These are phyloP conservation scores for Lysiphlebus fabarum DNA, from an alignment of 1,140 invertebrate genomes.

Conservation along the genomic window DNA sequence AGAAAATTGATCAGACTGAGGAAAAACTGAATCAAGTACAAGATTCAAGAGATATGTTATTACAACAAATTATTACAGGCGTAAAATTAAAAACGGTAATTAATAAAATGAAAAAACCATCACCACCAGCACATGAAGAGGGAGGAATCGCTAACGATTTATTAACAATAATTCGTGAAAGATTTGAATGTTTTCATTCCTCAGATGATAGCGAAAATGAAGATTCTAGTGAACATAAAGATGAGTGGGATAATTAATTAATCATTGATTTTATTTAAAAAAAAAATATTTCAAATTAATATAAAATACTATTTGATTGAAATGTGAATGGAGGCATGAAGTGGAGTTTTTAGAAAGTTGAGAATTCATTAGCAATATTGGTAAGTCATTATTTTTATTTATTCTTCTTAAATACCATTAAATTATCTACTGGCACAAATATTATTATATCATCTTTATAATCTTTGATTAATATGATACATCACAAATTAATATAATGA, in stretches of 20 bases:
- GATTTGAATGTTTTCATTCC: conserved; percentile 68
- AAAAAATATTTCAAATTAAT: background rate
- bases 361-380: no score
- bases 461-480: no score
- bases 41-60: conserved; percentile 66
- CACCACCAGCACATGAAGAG: conserved; percentile 38
- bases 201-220: conserved; percentile 56
- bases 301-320: background rate
- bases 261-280: background rate
- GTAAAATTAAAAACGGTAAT: conserved; percentile 68
- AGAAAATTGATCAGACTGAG: conserved; percentile 61
- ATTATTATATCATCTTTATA: no score
- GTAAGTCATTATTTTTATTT: no score
- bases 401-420: no score
- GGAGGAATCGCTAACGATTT: conserved; percentile 75
- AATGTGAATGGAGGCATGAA: no score
- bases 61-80: conserved; percentile 78
- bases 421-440: no score
- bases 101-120: conserved; percentile 34
- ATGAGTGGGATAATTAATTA: conserved; percentile 66
- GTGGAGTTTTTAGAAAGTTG: no score
- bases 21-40: conserved; percentile 38
- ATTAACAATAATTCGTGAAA: conserved; percentile 71
- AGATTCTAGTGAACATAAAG: conserved; percentile 58
- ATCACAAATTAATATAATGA: no score